Conservation (phyloP, 2,113 vertebrate genomes). For the Nicator chloris region DNA sequence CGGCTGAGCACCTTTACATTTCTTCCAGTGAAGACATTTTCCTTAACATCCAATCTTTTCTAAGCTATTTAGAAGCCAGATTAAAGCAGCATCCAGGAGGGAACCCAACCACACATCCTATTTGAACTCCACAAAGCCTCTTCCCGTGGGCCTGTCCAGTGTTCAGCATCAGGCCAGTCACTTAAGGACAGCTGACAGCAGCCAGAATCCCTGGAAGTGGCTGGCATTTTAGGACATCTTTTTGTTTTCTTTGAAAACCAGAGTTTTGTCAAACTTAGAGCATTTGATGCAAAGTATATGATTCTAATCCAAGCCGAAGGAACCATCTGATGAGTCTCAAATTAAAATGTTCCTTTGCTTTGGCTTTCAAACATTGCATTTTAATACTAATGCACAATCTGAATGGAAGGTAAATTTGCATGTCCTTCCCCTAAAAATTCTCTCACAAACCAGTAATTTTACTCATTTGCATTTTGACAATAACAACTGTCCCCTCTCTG, state of each 20-base stretch:
- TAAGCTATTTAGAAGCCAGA: background rate
- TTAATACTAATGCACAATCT: background rate
- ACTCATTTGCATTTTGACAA: slow-evolving; percentile 54
- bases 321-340: slow-evolving; percentile 24
- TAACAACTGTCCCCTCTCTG: background rate
- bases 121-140: background rate
- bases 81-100: background rate
- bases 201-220: background rate
- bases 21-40: background rate
- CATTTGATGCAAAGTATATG: background rate
- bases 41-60: background rate
- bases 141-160: background rate
- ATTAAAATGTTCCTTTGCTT: slow-evolving; percentile 53
- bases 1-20: background rate
- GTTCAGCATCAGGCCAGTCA: background rate
- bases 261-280: background rate
- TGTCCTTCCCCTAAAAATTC: slow-evolving; percentile 31
- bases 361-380: background rate
- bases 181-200: background rate
- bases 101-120: background rate
- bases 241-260: background rate
- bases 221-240: background rate
- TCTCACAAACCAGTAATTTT: slow-evolving; percentile 12
- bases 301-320: slow-evolving; percentile 33
- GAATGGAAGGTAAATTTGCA: slow-evolving; percentile 41